Conservation (phyloP, 2,888 invertebrate genomes). For the Drosophila barbarae region DNA sequence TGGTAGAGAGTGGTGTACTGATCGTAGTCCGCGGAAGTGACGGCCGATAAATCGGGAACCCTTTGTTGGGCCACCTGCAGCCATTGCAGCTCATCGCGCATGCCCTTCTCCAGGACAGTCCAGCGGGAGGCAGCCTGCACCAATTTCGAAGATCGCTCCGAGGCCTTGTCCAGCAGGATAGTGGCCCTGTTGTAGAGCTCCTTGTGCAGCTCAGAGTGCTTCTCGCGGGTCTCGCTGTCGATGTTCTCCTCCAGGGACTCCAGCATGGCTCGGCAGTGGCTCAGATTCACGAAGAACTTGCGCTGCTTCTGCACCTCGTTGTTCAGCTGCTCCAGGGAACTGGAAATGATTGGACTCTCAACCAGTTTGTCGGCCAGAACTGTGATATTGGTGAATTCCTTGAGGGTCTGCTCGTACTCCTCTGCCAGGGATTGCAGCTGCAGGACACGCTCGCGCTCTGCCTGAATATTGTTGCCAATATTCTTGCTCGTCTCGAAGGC, state of each 20-base stretch:
- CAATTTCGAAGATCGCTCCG: slow-evolving; percentile 90
- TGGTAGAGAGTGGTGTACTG: slow-evolving; percentile 91
- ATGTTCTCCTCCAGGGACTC: slow-evolving; percentile 92
- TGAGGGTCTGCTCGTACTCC: slow-evolving; percentile 92
- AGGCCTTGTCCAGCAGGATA: slow-evolving; percentile 88
- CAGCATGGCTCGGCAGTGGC: slow-evolving; percentile 91
- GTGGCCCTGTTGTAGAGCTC: slow-evolving; percentile 88
- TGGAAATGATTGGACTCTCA: slow-evolving; percentile 88
- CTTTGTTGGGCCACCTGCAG: slow-evolving; percentile 90
- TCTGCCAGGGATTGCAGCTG: slow-evolving; percentile 88
- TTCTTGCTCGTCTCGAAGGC: slow-evolving; percentile 85
- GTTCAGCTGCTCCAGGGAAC: slow-evolving; percentile 88
- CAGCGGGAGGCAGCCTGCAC: slow-evolving; percentile 91
- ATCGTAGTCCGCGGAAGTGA: slow-evolving; percentile 91
- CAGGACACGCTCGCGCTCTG: slow-evolving; percentile 87
- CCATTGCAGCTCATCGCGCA: slow-evolving; percentile 92
- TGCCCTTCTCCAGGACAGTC: slow-evolving; percentile 89
- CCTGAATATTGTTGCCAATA: slow-evolving; percentile 85
- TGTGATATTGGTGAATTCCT: slow-evolving; percentile 92
- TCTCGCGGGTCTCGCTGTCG: slow-evolving; percentile 88
- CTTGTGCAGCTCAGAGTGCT: slow-evolving; percentile 87
- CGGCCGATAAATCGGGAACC: slow-evolving; percentile 88
- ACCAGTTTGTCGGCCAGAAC: slow-evolving; percentile 90
- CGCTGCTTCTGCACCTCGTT: slow-evolving; percentile 94
- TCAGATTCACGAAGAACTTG: slow-evolving; percentile 92